Conservation (phyloP, 2,113 vertebrate genomes). For the Peromyscus polionotus region DNA sequence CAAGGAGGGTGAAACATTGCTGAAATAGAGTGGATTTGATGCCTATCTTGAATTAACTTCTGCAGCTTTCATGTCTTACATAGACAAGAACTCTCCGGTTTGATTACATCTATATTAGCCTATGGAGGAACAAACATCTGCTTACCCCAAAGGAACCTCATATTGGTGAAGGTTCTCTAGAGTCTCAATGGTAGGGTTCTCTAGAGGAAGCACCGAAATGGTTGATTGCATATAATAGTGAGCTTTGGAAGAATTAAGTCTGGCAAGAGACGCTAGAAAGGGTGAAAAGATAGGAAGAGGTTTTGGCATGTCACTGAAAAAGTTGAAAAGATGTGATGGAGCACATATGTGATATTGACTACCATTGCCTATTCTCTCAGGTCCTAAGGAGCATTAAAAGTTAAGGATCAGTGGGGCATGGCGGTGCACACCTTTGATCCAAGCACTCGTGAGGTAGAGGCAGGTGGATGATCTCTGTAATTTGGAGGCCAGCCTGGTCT, state of each 20-base stretch:
- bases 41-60: neutral
- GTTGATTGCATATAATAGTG: rapidly evolving
- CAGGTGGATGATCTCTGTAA: neutral
- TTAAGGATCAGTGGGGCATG: neutral
- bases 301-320: neutral
- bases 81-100: neutral
- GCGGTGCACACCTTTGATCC: neutral
- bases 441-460: neutral
- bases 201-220: neutral
- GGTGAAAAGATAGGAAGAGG: neutral
- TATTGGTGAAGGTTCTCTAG: neutral
- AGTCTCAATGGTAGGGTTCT: neutral
- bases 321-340: neutral
- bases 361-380: neutral
- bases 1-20: neutral
- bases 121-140: neutral
- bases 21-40: neutral
- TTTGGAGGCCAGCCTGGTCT: neutral
- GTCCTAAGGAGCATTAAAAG: neutral
- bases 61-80: neutral
- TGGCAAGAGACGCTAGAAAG: neutral
- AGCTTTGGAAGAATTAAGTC: neutral
- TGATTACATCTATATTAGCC: neutral
- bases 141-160: neutral
- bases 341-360: neutral